phyloP scores from a whole-genome alignment of 2,888 invertebrate genomes.

The Mylabris sibirica region DNA sequence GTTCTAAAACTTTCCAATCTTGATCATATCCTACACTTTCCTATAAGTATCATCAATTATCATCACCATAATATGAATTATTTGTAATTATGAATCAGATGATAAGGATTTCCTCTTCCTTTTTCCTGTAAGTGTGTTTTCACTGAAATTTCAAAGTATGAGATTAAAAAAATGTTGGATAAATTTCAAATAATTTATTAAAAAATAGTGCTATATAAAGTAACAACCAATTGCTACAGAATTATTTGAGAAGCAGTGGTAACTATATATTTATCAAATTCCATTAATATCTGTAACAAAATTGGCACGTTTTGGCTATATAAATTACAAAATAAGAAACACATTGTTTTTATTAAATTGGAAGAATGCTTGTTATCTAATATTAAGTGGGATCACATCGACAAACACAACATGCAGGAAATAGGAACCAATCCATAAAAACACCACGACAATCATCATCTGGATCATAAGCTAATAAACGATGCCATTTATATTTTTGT shows the following conservation, averaged over 20 bases:
- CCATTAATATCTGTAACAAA: neutral
- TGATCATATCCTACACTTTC: neutral
- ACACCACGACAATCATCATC: constrained; percentile 93
- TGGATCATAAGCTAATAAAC: constrained; percentile 89
- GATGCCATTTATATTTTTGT: constrained; percentile 88
- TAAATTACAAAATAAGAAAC: neutral
- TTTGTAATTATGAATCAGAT: neutral
- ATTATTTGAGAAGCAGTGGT: constrained; percentile 28
- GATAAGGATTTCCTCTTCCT: neutral
- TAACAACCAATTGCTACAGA: constrained; percentile 28
- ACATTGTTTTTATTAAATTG: neutral
- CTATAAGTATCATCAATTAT: neutral
- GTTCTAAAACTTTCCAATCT: neutral
- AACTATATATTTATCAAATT: constrained; percentile 27
- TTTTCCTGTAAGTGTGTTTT: neutral
- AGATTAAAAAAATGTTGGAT: neutral
- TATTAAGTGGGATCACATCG: constrained; percentile 60
- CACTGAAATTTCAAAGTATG: neutral
- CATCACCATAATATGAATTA: neutral
- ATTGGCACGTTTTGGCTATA: neutral
- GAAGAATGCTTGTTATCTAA: neutral
- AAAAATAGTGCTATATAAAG: constrained; percentile 28
- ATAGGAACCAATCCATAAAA: constrained; percentile 94
- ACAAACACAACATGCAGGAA: constrained; percentile 93
- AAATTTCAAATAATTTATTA: constrained; percentile 29